phyloP scores from a whole-genome alignment of 2,888 invertebrate genomes.

The Drosophila kuntzei region DNA sequence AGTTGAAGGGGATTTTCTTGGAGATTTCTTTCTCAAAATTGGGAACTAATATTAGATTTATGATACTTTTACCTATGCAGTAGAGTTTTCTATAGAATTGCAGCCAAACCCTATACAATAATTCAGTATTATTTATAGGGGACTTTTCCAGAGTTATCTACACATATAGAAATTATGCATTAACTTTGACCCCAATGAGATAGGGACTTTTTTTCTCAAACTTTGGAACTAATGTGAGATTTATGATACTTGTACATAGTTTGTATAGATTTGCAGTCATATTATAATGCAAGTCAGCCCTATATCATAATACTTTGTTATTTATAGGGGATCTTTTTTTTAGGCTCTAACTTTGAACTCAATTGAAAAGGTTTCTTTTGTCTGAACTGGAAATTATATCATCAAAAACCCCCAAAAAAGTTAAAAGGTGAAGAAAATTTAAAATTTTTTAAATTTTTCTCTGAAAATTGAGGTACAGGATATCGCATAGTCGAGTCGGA shows the following conservation, averaged over 20 bases:
- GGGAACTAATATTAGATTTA: neutral
- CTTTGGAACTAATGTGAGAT: neutral
- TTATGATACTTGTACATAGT: neutral
- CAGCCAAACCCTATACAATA: neutral
- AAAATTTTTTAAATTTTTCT: too few species aligned
- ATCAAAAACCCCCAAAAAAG: neutral
- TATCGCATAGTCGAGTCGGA: constrained; percentile 20
- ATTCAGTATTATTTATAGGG: neutral
- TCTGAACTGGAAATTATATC: neutral
- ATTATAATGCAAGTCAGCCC: neutral
- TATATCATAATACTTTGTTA: neutral
- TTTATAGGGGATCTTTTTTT: neutral
- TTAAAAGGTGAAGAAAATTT: too few species aligned
- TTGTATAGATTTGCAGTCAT: neutral
- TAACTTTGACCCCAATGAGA: neutral
- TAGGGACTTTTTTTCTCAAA: neutral
- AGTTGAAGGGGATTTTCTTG: neutral
- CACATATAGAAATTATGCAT: neutral
- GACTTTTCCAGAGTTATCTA: neutral
- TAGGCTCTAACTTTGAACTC: neutral
- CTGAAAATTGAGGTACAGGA: constrained; percentile 15
- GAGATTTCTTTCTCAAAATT: neutral
- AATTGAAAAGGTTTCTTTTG: neutral
- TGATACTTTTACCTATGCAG: neutral
- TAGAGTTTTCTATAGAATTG: neutral